These are phyloP conservation scores for Chymomyza fuscimana DNA, from an alignment of 2,888 invertebrate species.

Conservation along the genomic window DNA sequence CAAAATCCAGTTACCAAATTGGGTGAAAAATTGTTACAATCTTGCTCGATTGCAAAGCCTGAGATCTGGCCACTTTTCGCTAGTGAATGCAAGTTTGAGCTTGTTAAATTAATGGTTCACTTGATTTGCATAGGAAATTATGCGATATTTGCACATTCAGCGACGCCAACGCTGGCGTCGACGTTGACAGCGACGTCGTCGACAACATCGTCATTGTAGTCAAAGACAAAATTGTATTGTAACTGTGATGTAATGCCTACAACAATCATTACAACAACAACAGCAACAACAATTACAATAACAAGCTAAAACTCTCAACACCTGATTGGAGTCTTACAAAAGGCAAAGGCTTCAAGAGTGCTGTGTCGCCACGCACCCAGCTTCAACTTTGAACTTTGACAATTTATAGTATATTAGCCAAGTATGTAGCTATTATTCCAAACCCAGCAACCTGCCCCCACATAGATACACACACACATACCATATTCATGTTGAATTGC, in stretches of 20 bases:
- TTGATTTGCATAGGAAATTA: conserved; percentile 74
- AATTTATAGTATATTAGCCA: conserved; percentile 15
- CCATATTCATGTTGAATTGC: conserved; percentile 67
- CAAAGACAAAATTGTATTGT: conserved; percentile 2
- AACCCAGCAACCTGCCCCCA: background rate
- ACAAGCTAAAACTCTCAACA: conserved; percentile 6
- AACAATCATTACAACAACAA: conserved; percentile 32
- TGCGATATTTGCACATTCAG: conserved; percentile 66
- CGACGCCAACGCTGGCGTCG: conserved; percentile 7
- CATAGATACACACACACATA: conserved; percentile 41
- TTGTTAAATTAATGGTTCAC: conserved; percentile 66
- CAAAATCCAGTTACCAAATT: conserved; percentile 70
- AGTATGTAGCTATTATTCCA: conserved; percentile 7
- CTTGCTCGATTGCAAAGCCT: conserved; percentile 41
- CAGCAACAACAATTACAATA: conserved; percentile 10
- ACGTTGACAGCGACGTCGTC: conserved; percentile 8
- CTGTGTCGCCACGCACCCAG: conserved; percentile 46
- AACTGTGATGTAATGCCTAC: background rate
- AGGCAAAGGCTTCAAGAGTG: background rate
- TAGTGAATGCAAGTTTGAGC: conserved; percentile 19
- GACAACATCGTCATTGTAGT: background rate
- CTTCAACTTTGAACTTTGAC: conserved; percentile 60
- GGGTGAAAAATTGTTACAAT: conserved; percentile 61
- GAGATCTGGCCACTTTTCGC: conserved; percentile 38
- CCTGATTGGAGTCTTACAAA: conserved; percentile 22